Base-by-base conservation (phyloP, 2,113 vertebrate species). In the Oreotragus oreotragus region DNA sequence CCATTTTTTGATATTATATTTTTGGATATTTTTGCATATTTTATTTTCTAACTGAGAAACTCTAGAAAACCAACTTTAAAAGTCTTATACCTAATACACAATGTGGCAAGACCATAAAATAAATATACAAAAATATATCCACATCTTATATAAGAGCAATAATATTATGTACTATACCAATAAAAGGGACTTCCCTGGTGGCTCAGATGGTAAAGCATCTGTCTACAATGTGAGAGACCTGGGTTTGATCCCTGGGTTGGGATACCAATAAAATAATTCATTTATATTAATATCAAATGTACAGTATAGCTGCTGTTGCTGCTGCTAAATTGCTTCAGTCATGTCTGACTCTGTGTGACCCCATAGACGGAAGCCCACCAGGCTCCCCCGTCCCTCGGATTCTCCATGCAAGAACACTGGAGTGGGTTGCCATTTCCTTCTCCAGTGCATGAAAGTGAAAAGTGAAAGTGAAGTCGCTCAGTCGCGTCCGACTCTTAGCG, bases 1-100 rank as follows among this genome's bases (percentile, higher is more conserved):
- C n/a, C n/a, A 36, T 70, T 89, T 90, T 66, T 81, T 7, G 73
- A 25, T 85, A 39, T 84, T 62, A 84, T 90, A n/a, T 39, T 94
- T 90, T 80, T 17, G 6, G 2, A 1, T 85, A 53, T 85, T 90
- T 80, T 76, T 84, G 13, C 64, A 19, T 81, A n/a, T 84, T 62
- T 80, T 90, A n/a, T 47, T 96, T 88, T 93, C 64, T 80, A 43
- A 90, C 66, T 92, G 57, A 94, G 88, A 51, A 33, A 4, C 16
- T 36, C 62, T 85, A 21, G 47, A 85, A 91, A 91, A 25, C 16
- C 21, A 97, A 49, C 15, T 66, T n/a, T 57, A 66, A 86, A 90
- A 81, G 16, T 47, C 39, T 88, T 88, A 51, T 73, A 81, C 36
- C 53, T 90, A 90, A 90, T 73, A 55, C n/a, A 39, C 51, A 62